Base-by-base conservation (phyloP, 2,113 vertebrate genomes). In the Gadus chalcogrammus region DNA sequence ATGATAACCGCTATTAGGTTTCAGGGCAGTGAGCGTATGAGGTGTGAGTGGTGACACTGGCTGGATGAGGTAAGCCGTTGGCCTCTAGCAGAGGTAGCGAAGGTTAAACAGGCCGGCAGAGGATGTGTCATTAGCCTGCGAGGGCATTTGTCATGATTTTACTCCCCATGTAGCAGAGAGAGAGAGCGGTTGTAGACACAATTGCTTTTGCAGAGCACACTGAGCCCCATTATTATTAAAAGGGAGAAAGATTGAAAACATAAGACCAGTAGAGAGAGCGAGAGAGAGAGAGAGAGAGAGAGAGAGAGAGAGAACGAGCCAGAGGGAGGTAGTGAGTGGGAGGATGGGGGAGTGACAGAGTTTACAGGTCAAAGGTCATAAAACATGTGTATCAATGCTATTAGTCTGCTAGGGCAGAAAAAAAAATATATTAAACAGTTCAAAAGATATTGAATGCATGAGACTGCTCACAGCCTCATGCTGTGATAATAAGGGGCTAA, bases 101-200 rank as follows among this genome's bases (percentile, higher is more conserved):
- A 84, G 80, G 77, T 85, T 80, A 84, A 88, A 82, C 64, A 72
- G 74, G 85, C 89, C 87, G 84, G 79, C 82, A 81, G 86, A n/a
- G 69, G 72, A 86, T 83, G 80, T 85, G 82, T 85, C 82, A 87
- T 84, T 84, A 84, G 75, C 67, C 75, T 67, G 73, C 75, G 79
- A 84, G 81, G 84, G 71, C 69, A 85, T 85, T 81, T 78, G 76
- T 86, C 85, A 82, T 80, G 73, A 81, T 77, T 84, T 70, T 76
- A 80, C 82, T 82, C 75, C 84, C 60, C 77, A 65, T 74, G 76
- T 79, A 72, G 69, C 70, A 68, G 75, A 77, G 85, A 48, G 85
- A 48, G 42, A 48, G 42, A 86, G 86, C 79, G 73, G 82, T 82
- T 82, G 75, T 84, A 79, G 81, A 85, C 77, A 80, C 84, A 81